Conservation (phyloP, 2,797 vertebrate species). For the Kryptolebias ocellatus region DNA sequence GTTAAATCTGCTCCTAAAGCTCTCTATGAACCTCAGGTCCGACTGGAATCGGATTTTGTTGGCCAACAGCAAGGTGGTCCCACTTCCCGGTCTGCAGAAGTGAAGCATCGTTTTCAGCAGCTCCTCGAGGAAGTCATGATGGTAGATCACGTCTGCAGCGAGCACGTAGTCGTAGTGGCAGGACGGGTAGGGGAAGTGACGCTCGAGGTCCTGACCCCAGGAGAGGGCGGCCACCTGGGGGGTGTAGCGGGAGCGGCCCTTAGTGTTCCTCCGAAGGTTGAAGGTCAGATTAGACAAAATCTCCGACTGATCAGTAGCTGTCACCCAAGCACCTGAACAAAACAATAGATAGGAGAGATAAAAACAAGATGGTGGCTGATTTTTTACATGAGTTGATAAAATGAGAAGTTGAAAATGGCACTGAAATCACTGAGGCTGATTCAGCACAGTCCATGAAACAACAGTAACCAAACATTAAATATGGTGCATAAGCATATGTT, state of each 20-base stretch:
- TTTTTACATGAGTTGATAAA: not conserved
- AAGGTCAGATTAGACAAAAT: constrained; percentile 89
- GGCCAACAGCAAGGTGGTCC: constrained; percentile 89
- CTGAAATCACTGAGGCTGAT: not conserved
- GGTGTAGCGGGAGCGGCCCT: constrained; percentile 77
- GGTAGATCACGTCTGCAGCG: constrained; percentile 93
- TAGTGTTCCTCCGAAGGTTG: constrained; percentile 89
- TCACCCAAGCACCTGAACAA: constrained; percentile 89
- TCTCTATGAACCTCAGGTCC: constrained; percentile 87
- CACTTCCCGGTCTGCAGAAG: constrained; percentile 84
- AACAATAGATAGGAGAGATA: not conserved
- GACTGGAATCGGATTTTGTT: constrained; percentile 93
- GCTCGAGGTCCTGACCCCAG: constrained; percentile 86
- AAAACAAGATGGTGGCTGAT: not conserved
- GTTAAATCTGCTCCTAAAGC: constrained; percentile 83
- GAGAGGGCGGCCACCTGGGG: constrained; percentile 88
- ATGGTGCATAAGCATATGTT: too few relatives aligned
- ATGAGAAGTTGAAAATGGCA: not conserved
- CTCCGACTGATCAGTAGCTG: constrained; percentile 91
- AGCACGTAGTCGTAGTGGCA: constrained; percentile 88
- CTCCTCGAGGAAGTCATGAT: constrained; percentile 83
- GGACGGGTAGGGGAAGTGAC: constrained; percentile 80
- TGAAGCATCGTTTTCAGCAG: constrained; percentile 88
- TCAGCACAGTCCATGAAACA: too few relatives aligned
- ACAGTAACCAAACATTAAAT: too few relatives aligned